Conservation (phyloP, 2,888 invertebrate species). For the Drosophila recens region DNA sequence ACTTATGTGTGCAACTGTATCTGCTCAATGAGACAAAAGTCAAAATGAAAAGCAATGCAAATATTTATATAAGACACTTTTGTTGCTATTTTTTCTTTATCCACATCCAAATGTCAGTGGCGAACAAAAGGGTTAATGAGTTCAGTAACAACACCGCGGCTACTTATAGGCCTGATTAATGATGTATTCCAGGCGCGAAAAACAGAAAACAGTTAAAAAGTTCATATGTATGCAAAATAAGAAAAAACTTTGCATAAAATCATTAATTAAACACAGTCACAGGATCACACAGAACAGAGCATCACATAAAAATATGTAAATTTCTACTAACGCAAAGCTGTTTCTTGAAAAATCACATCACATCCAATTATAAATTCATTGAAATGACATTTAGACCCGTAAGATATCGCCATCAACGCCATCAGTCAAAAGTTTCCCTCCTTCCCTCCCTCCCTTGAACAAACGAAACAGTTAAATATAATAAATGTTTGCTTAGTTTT, state of each 20-base stretch:
- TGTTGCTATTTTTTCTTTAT: slow-evolving; percentile 55
- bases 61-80: slow-evolving; percentile 75
- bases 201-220: slow-evolving; percentile 40
- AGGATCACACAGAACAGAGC: slow-evolving; percentile 33
- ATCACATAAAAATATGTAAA: slow-evolving; percentile 64
- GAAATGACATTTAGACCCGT: slow-evolving; percentile 77
- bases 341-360: slow-evolving; percentile 52
- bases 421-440: slow-evolving; percentile 63
- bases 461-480: slow-evolving; percentile 65
- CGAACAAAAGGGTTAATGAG: slow-evolving; percentile 84
- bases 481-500: slow-evolving; percentile 70
- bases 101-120: slow-evolving; percentile 53
- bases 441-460: slow-evolving; percentile 14
- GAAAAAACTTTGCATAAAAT: slow-evolving; percentile 76
- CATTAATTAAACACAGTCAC: slow-evolving; percentile 78
- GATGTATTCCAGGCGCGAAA: slow-evolving; percentile 44
- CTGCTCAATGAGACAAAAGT: slow-evolving; percentile 49
- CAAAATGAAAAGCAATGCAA: slow-evolving; percentile 65
- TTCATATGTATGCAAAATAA: slow-evolving; percentile 62
- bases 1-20: slow-evolving; percentile 17
- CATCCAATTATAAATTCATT: slow-evolving; percentile 79
- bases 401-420: slow-evolving; percentile 51
- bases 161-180: slow-evolving; percentile 77
- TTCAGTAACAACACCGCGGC: slow-evolving; percentile 65
- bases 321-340: slow-evolving; percentile 41